Evolutionary conservation across 1,140 invertebrate genomes (phyloP), one percentile per base, ranked within the genome.

Genomic region (Microplitis mediator): DNA sequence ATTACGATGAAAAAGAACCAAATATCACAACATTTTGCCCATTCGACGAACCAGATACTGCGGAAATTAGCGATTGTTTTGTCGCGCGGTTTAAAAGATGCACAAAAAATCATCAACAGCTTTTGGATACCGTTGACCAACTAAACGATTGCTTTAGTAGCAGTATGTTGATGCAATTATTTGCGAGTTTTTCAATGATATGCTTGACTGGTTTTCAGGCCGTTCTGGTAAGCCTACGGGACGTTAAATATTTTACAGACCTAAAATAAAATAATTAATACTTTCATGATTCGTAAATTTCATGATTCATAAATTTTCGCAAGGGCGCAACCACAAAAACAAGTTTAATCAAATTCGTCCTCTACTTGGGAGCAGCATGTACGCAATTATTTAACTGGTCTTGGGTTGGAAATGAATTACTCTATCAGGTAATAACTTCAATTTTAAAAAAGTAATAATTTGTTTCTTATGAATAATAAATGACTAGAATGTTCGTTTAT

Each of bases 201-300:
- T 81, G 80, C 58, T 73, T 82, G 36, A 76, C 75, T 14, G 75
- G 80, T 63, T 82, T 81, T 69, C 81, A 82, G 60, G 75, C 74
- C 8, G 39, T 74, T 13, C 68, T 77, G 75, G 80, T 82, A 72
- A 80, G 77, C 71, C 23, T 23, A 23, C 23, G 23, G 23, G 1
- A 23, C 23, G 23, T 23, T 23, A 23, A 45, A 45, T 3, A 45
- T 45, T 45, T 11, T 8, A 9, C 5, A 11, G 39, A 45, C 0
- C 3, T 45, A 9, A 5, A 8, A 3, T 45, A 45, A 4, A 11
- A 3, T 45, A 45, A 45, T 45, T 45, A 45, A 45, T 45, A 23
- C 23, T 45, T 11, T 9, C 6, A 45, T 6, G 39, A 23, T 23
- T 23, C 23, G 23, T 23, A 3, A 11, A 45, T 45, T 45, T 39